Evolutionary conservation across 2,888 invertebrate species (phyloP).

Genomic region (Metallyticus violacea): DNA sequence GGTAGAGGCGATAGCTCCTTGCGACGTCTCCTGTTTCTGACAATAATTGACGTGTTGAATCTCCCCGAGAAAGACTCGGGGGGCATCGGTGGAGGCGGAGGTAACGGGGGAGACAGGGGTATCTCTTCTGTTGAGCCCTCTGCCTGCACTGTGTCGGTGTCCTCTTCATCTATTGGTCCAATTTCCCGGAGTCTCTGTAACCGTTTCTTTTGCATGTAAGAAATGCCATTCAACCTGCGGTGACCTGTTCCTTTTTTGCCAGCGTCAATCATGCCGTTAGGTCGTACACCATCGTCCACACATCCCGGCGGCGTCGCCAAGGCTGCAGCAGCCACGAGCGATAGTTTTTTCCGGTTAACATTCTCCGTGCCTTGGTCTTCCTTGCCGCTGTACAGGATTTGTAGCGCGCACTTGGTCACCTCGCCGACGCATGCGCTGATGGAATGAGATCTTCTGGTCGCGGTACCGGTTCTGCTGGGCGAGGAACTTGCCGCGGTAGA

Average conservation of each 20-base stretch:
- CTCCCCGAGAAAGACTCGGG: not conserved
- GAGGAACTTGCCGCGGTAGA: not conserved
- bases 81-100: conserved; percentile 15
- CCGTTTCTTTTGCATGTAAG: not conserved
- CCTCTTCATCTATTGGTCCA: not conserved
- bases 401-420: conserved; percentile 36
- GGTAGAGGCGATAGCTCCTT: not conserved
- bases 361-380: not conserved
- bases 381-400: conserved; percentile 31
- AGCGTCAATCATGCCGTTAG: not conserved
- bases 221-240: not conserved
- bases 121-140: not conserved
- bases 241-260: not conserved
- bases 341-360: not conserved
- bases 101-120: not conserved
- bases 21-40: not conserved
- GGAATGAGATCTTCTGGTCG: conserved; percentile 28
- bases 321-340: not conserved
- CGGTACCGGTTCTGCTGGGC: not conserved
- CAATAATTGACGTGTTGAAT: not conserved
- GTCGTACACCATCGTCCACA: not conserved
- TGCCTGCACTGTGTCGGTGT: not conserved
- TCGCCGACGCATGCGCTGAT: conserved; percentile 35
- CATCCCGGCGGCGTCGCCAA: not conserved
- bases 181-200: not conserved